These are phyloP conservation scores for Caenorhabditis becei DNA, from an alignment of 2,888 invertebrate species.

Conservation along the genomic window DNA sequence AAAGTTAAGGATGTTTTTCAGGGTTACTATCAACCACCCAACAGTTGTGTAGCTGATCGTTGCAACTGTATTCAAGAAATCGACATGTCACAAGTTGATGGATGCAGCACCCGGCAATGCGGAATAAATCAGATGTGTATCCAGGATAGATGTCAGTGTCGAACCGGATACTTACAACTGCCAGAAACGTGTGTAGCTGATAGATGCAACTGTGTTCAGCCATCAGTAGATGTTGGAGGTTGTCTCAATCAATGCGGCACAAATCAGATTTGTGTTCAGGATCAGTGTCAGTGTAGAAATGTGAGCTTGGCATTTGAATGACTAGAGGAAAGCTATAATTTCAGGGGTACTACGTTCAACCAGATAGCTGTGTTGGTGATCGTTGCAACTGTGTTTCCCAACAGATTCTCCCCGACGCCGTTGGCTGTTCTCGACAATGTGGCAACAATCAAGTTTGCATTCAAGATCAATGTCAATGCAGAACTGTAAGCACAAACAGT, in stretches of 20 bases:
- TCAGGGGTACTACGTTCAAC: constrained; percentile 44
- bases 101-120: constrained; percentile 45
- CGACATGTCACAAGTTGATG: constrained; percentile 4
- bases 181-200: constrained; percentile 44
- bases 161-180: constrained; percentile 38
- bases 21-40: constrained; percentile 52
- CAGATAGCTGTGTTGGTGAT: constrained; percentile 35
- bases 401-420: constrained; percentile 17
- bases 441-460: constrained; percentile 47
- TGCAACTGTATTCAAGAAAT: constrained; percentile 63
- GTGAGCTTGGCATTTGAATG: not conserved
- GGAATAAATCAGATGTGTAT: constrained; percentile 47
- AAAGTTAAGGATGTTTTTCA: not conserved
- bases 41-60: constrained; percentile 51
- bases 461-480: constrained; percentile 50
- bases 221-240: constrained; percentile 24
- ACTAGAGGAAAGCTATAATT: not conserved
- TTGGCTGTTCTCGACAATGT: constrained; percentile 40
- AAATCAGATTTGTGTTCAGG: constrained; percentile 56
- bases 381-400: constrained; percentile 43
- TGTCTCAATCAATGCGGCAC: constrained; percentile 41
- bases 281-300: constrained; percentile 60
- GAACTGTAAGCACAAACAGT: not conserved
- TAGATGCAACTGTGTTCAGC: constrained; percentile 49
- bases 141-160: constrained; percentile 56